These are phyloP conservation scores for Caranx ignobilis DNA, from an alignment of 2,113 vertebrate species.

Conservation along the genomic window DNA sequence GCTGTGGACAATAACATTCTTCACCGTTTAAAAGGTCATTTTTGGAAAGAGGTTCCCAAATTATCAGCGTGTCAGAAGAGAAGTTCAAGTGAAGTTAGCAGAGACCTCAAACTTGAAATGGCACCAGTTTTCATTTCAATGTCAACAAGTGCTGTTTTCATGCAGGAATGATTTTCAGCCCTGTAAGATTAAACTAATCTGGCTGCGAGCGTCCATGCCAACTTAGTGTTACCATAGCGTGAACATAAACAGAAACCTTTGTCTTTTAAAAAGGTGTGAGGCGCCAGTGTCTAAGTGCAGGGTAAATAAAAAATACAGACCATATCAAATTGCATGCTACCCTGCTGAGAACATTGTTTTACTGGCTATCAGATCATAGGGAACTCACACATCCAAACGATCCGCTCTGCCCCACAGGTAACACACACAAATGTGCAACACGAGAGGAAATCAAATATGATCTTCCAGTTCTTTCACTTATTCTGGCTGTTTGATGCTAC, in stretches of 20 bases:
- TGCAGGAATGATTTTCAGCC: conserved; percentile 34
- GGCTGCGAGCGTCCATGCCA: conserved; percentile 30
- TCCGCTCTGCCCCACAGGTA: conserved; percentile 32
- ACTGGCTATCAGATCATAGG: conserved; percentile 47
- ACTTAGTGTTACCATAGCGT: conserved; percentile 57
- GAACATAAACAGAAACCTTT: conserved; percentile 75
- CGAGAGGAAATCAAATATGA: neutral
- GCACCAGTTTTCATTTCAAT: conserved; percentile 44
- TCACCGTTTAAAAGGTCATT: neutral
- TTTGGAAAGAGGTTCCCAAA: neutral
- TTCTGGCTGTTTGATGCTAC: conserved; percentile 6
- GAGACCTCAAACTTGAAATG: conserved; percentile 26
- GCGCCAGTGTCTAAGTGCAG: conserved; percentile 57
- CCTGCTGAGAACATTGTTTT: conserved; percentile 55
- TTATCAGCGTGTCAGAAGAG: conserved; percentile 12
- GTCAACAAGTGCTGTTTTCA: conserved; percentile 39
- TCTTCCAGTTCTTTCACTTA: conserved; percentile 3
- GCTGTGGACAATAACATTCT: conserved; percentile 6
- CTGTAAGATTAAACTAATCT: conserved; percentile 60
- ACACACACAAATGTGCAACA: neutral
- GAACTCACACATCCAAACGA: conserved; percentile 34
- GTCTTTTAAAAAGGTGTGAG: conserved; percentile 59
- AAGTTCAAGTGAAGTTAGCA: neutral
- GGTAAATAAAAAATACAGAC: conserved; percentile 49
- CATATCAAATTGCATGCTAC: conserved; percentile 53